A percentile compares a stretch with the other conserved stretches of the same genome.
Evolutionary conservation across 2,888 invertebrate genomes (phyloP).

Genomic region (Pyrochroa serraticornis): DNA sequence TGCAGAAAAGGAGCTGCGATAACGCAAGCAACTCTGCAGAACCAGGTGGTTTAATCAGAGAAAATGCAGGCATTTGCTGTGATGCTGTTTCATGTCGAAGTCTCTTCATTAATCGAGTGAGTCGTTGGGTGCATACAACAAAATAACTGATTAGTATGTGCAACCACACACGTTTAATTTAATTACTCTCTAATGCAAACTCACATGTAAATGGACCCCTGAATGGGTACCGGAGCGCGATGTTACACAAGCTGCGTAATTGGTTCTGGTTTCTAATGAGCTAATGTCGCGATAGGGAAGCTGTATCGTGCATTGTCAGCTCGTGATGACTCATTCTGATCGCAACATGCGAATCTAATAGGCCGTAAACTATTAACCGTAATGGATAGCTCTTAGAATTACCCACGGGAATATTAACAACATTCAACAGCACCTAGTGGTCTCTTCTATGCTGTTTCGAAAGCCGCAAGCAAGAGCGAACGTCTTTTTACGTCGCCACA

Average conservation of each 20-base stretch:
- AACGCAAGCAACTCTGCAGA: too few species aligned
- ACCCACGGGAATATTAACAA: constrained; percentile 9
- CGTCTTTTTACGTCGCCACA: too few species aligned
- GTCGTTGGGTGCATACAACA: background rate
- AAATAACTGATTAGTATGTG: constrained; percentile 10
- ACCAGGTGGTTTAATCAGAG: too few species aligned
- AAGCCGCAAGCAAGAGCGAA: too few species aligned
- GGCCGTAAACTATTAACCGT: constrained; percentile 24
- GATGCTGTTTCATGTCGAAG: too few species aligned
- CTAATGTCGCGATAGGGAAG: constrained; percentile 22
- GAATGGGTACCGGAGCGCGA: constrained; percentile 3
- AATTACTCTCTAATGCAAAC: constrained; percentile 23
- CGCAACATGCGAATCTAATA: constrained; percentile 19
- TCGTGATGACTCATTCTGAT: constrained; percentile 28
- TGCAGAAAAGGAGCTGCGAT: too few species aligned
- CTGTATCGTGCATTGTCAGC: constrained; percentile 27
- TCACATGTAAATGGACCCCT: constrained; percentile 15
- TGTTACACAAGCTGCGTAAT: constrained; percentile 23
- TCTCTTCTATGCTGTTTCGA: background rate
- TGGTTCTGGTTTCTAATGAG: constrained; percentile 31
- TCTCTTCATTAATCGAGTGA: background rate
- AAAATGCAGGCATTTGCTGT: too few species aligned
- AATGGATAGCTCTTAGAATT: constrained; percentile 16
- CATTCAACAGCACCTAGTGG: constrained; percentile 5
- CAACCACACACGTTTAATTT: constrained; percentile 16